Conservation (phyloP, 2,113 vertebrate genomes). For the Himantopus leucocephalus region DNA sequence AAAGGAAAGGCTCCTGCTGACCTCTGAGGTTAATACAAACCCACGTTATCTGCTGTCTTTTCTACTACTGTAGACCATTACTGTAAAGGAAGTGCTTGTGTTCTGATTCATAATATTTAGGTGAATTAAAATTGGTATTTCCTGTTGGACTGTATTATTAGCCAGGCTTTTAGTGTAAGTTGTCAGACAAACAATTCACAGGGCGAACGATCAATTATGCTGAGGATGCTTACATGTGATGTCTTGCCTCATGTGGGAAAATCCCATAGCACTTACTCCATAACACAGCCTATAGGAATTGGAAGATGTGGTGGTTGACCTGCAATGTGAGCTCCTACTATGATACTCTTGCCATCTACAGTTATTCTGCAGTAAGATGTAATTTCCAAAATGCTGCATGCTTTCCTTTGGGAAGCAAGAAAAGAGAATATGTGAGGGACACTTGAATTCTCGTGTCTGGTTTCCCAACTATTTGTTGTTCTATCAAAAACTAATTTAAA, state of each 20-base stretch:
- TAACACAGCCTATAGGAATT: not conserved
- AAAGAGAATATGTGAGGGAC: not conserved
- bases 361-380: not conserved
- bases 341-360: not conserved
- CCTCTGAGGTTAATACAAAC: not conserved
- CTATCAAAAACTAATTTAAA: not conserved
- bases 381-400: not conserved
- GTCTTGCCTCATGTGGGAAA: not conserved
- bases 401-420: not conserved
- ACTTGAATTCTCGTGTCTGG: not conserved
- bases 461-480: not conserved
- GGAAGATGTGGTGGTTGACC: not conserved
- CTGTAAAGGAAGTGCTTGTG: not conserved
- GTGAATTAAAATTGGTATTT: not conserved
- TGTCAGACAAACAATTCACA: not conserved
- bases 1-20: not conserved
- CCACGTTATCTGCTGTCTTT: not conserved
- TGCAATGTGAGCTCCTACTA: not conserved
- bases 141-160: not conserved
- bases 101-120: not conserved
- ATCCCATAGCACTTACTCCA: not conserved
- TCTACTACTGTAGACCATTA: not conserved
- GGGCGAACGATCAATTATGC: not conserved
- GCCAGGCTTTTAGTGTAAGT: not conserved
- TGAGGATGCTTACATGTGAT: not conserved